Evolutionary conservation across 1,140 invertebrate genomes (phyloP).

Genomic region (Aphaenogaster ashmeadi): DNA sequence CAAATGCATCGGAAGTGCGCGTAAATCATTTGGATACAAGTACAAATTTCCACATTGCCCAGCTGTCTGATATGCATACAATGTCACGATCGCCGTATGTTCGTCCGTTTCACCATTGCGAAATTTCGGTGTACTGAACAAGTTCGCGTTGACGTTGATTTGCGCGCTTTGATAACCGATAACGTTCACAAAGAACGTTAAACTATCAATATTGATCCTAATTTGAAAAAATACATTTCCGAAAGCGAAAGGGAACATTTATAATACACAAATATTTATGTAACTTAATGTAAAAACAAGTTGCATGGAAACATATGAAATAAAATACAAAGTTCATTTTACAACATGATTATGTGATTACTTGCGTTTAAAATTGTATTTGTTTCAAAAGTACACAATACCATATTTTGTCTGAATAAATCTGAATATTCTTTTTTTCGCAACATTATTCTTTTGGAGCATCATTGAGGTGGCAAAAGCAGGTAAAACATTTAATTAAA

Average conservation of each 20-base stretch:
- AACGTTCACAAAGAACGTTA: neutral
- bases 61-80: slow-evolving; percentile 85
- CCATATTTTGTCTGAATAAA: neutral
- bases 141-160: slow-evolving; percentile 68
- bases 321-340: neutral
- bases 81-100: slow-evolving; percentile 82
- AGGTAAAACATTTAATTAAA: neutral
- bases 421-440: neutral
- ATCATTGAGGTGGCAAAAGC: neutral
- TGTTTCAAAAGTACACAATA: neutral
- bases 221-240: slow-evolving; percentile 3
- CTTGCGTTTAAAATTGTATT: slow-evolving; percentile 2
- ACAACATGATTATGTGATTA: neutral
- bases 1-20: slow-evolving; percentile 45
- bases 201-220: neutral
- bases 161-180: slow-evolving; percentile 37
- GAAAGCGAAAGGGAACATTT: neutral
- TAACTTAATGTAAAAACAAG: neutral
- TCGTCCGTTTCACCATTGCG: neutral
- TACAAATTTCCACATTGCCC: slow-evolving; percentile 75
- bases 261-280: slow-evolving; percentile 2
- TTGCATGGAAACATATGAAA: neutral
- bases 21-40: slow-evolving; percentile 66
- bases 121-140: slow-evolving; percentile 12
- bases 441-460: neutral